Percentiles rank a stretch among this genome's conserved stretches.
These are phyloP conservation scores for Hydropsyche tenuis DNA, from an alignment of 1,140 invertebrate genomes.

Conservation along the genomic window DNA sequence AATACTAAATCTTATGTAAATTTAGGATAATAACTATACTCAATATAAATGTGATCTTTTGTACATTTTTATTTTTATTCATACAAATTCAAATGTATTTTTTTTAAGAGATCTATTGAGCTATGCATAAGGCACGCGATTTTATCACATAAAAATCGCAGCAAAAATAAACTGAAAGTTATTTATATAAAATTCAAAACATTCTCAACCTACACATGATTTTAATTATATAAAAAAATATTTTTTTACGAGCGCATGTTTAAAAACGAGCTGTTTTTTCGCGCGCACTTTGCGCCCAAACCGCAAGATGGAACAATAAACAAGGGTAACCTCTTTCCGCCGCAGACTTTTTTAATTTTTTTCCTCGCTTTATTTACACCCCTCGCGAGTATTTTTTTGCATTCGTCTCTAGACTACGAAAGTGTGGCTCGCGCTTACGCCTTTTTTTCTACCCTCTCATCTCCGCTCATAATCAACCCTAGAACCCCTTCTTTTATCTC, in stretches of 20 bases:
- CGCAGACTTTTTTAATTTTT: conserved; percentile 33
- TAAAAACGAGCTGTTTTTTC: too few relatives aligned
- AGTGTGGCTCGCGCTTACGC: conserved; percentile 12
- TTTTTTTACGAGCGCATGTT: conserved; percentile 32
- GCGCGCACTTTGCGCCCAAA: not conserved
- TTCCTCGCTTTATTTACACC: conserved; percentile 51
- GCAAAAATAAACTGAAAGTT: too few relatives aligned
- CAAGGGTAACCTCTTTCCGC: conserved; percentile 44
- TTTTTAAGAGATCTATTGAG: too few relatives aligned
- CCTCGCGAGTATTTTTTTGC: conserved; percentile 60
- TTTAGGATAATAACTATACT: too few relatives aligned
- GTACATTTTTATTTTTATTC: not conserved
- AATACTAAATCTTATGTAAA: too few relatives aligned
- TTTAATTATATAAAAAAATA: not conserved
- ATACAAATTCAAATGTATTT: not conserved
- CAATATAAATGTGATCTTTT: not conserved
- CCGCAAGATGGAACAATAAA: conserved; percentile 44
- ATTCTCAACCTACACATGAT: not conserved
- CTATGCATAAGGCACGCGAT: too few relatives aligned
- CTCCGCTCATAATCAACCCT: conserved; percentile 12
- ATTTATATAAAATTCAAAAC: too few relatives aligned
- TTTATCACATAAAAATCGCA: not conserved
- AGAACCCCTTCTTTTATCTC: conserved; percentile 5
- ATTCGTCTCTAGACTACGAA: conserved; percentile 30
- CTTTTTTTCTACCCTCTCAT: not conserved